Evolutionary conservation across 2,797 vertebrate species (phyloP).

Genomic region (Craterocephalus amniculus): DNA sequence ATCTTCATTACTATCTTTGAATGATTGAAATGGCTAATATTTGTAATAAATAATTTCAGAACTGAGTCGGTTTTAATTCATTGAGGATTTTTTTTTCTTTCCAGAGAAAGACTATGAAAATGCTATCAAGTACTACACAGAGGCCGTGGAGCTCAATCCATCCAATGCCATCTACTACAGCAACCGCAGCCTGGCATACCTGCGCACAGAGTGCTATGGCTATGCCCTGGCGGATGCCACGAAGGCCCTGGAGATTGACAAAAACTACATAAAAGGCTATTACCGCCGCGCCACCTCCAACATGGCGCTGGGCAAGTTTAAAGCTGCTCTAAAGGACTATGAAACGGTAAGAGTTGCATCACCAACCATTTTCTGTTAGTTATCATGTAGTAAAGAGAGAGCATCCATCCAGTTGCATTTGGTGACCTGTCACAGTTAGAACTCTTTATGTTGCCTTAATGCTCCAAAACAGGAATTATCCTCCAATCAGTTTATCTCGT

Average conservation of each 20-base stretch:
- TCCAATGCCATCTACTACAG: slow-evolving; percentile 92
- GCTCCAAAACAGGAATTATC: slow-evolving; percentile 19
- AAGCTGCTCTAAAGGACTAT: slow-evolving; percentile 93
- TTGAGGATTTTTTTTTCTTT: neutral
- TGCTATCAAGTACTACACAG: slow-evolving; percentile 91
- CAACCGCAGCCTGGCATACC: slow-evolving; percentile 95
- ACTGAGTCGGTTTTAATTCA: neutral
- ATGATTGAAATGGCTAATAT: no score
- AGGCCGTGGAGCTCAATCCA: slow-evolving; percentile 91
- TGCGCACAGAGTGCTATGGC: slow-evolving; percentile 95
- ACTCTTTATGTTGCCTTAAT: slow-evolving; percentile 33
- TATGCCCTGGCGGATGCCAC: slow-evolving; percentile 94
- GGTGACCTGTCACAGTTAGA: slow-evolving; percentile 18
- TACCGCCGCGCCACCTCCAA: slow-evolving; percentile 94
- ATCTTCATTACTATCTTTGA: no score
- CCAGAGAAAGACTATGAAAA: slow-evolving; percentile 95
- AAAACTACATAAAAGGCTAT: slow-evolving; percentile 95
- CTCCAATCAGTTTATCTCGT: no score
- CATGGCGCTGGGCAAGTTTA: slow-evolving; percentile 97
- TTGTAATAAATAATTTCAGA: neutral
- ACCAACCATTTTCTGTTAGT: neutral
- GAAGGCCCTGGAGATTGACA: slow-evolving; percentile 90
- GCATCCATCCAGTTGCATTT: slow-evolving; percentile 1
- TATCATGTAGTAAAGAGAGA: no score
- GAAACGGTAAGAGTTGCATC: slow-evolving; percentile 86